Evolutionary conservation across 2,113 vertebrate genomes (phyloP), one percentile per base, ranked within the genome.

Genomic region (Albula glossodonta): DNA sequence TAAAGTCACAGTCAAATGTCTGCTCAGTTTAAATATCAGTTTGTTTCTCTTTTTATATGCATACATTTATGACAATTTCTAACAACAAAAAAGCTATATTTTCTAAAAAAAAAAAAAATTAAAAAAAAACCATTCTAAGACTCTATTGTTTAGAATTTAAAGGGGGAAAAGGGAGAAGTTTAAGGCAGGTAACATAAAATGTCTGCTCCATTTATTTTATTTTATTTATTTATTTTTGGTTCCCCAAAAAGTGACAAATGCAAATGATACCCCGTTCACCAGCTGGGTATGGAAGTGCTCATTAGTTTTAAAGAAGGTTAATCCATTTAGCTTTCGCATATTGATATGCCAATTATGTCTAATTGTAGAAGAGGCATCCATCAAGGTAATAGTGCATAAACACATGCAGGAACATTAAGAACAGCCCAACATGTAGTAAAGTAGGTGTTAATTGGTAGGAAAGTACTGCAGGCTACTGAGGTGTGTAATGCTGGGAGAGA

Each of bases 311-410:
- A 98, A 97, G 97, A 97, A 97, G 97, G 97, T 98, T 99, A 98
- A 98, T 99, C 96, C 97, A 97, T 99, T 98, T 98, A 98, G 96
- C 96, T 98, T 97, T 97, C 97, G 97, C 97, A 98, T 98, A 97
- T 98, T 98, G 97, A 99, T 97, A 97, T 98, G 97, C 97, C 97
- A 98, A 98, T 98, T 98, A 98, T 96, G 96, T 97, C 95, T 98
- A 97, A 98, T 97, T 96, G 97, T 96, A 95, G 96, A 97, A 97
- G 94, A 97, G 97, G 96, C 97, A 98, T 98, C 97, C 96, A 96
- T 98, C 98, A 99, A 97, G 97, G 97, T 98, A 98, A 99, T 97
- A 97, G 97, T 97, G 97, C 97, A 98, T 97, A 98, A 97, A 99
- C 96, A 97, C 96, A 96, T 95, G 96, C 96, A 96, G 95, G 95